Evolutionary conservation across 2,888 invertebrate species (phyloP), one percentile per base, ranked within the genome.

Genomic region (Rugalucina vietnamica): DNA sequence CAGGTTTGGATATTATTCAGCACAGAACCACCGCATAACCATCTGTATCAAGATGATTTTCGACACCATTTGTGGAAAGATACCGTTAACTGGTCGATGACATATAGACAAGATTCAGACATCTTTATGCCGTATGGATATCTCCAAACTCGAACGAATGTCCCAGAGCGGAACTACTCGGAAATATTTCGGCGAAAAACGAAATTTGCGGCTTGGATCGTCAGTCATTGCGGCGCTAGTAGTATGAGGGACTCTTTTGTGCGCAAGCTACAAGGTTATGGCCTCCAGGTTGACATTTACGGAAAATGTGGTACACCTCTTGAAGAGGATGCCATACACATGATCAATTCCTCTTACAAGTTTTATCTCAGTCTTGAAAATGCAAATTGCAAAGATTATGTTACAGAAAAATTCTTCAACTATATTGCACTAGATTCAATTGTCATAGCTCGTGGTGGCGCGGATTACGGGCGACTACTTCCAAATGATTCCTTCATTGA

Each of bases 181-280:
- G 34, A 27, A 43, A 75, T 75, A 32, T 75, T 54, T 57, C 14
- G 57, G 8, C 36, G 54, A 12, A 89, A 89, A 39, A 82, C 80
- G 4, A 84, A 82, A 57, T 34, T 81, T 29, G 82, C 84, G 10
- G 91, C 89, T 1, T 91, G 91, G 91, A 82, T 90, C 43, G 91
- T 90, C 57, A 90, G 89, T 76, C 84, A 90, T 57, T 91, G 91
- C 43, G 5, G 75, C 12, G 88, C 90, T 18, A 73, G 79, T 12
- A 84, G 87, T 50, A 76, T 43, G 54, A 74, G 91, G 39, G 87
- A 89, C 34, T 21, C 43, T 0, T 91, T 90, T 70, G 89, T 90
- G 10, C 43, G 77, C 3, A 69, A 86, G 24, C 69, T 91, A 18
- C 77, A 79, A 34, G 81, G 87, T 27, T 69, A 86, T 85, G 72